Evolutionary conservation across 1,140 invertebrate genomes (phyloP).

Genomic region (Psix sp.): DNA sequence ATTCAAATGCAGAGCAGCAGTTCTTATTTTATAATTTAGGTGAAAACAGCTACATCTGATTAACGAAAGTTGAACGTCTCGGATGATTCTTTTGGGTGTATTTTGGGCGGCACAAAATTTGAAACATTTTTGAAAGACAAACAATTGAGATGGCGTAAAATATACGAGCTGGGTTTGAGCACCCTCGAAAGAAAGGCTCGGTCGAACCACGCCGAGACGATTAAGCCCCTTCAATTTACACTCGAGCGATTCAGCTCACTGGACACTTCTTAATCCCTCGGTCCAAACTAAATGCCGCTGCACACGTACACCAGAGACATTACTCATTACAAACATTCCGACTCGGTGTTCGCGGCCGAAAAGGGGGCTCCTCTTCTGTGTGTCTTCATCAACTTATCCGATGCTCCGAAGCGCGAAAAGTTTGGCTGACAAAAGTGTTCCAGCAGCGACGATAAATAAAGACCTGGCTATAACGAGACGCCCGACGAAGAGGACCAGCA

Average conservation of each 20-base stretch:
- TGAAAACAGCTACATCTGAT: too few relatives aligned
- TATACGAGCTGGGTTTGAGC: neutral
- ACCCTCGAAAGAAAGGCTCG: neutral
- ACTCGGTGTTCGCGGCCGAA: constrained; percentile 16
- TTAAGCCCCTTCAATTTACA: constrained; percentile 37
- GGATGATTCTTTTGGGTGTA: too few relatives aligned
- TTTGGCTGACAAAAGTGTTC: constrained; percentile 42
- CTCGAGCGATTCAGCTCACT: constrained; percentile 11
- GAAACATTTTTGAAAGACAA: constrained; percentile 8
- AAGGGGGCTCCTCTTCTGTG: constrained; percentile 32
- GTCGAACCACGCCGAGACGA: constrained; percentile 9
- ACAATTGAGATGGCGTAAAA: constrained; percentile 5
- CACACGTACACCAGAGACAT: constrained; percentile 36
- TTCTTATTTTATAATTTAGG: too few relatives aligned
- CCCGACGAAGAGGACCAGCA: constrained; percentile 11
- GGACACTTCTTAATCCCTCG: constrained; percentile 41
- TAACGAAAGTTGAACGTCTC: too few relatives aligned
- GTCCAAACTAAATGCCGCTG: constrained; percentile 30
- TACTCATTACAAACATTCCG: constrained; percentile 52
- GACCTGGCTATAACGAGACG: constrained; percentile 39
- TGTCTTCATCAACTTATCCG: constrained; percentile 59
- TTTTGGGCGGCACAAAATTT: too few relatives aligned
- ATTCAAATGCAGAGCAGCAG: too few relatives aligned
- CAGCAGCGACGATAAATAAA: constrained; percentile 56
- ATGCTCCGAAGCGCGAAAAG: constrained; percentile 51